Evolutionary conservation across 2,888 invertebrate species (phyloP), one percentile per base, ranked within the genome.

Genomic region (Orthosia gothica): DNA sequence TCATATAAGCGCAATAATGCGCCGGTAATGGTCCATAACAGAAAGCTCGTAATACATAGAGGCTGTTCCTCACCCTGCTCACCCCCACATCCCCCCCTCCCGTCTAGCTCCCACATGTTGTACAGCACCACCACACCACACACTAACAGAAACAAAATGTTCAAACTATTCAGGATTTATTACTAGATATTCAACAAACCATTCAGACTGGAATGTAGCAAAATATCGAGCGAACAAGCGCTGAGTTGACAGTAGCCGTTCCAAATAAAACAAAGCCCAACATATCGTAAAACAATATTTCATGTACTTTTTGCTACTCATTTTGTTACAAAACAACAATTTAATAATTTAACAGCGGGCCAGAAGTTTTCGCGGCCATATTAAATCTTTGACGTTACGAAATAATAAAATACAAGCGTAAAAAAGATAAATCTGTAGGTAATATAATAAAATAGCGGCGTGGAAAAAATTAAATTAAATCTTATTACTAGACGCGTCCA

Each of bases 101-200:
- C 68, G 66, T 58, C 26, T 67, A 55, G 74, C 74, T 62, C 75
- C 67, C 87, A 82, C 85, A 73, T 81, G 79, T 79, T 82, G 79
- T 81, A 83, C 79, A 74, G 68, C 62, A 82, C 65, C 84, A 74
- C 82, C 79, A 88, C 83, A 73, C 81, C 75, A 88, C 82, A 82
- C 87, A 88, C 87, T 88, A 89, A 91, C 89, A 88, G 87, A 91
- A 92, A 91, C 91, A 91, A 92, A 92, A 91, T 89, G 88, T 88
- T 89, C 89, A 88, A 92, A 91, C 92, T 93, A 92, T 90, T 89
- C 83, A 79, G 85, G 88, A 92, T 92, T 92, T 92, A 91, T 91
- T 89, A 89, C 91, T 88, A 88, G 74, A 87, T 89, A 90, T 92
- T 89, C 88, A 89, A 88, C 90, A 89, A 89, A 88, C 86, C 87